Percentiles rank a stretch among this genome's conserved stretches.
Evolutionary conservation across 2,888 invertebrate genomes (phyloP).

Genomic region (Glomeris marginata): DNA sequence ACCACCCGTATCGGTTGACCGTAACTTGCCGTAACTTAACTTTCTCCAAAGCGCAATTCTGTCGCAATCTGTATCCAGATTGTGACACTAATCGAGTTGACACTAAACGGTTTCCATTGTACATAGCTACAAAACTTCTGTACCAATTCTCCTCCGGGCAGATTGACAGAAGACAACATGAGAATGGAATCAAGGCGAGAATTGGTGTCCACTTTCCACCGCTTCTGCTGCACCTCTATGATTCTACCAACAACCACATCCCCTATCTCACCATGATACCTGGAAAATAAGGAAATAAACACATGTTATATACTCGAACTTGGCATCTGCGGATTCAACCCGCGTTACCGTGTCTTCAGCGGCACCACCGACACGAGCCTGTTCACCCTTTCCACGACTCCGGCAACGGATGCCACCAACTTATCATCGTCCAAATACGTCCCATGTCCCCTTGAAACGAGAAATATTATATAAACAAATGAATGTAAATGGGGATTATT

Average conservation of each 20-base stretch:
- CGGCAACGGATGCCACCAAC: conserved; percentile 84
- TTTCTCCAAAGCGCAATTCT: too few relatives aligned
- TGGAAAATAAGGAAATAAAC: conserved; percentile 17
- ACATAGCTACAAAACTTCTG: too few relatives aligned
- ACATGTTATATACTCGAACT: neutral
- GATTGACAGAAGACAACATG: conserved; percentile 79
- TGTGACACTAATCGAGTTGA: too few relatives aligned
- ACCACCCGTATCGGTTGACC: too few relatives aligned
- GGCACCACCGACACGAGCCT: conserved; percentile 84
- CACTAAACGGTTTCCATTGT: too few relatives aligned
- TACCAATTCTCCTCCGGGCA: conserved; percentile 92
- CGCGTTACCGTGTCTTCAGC: conserved; percentile 65
- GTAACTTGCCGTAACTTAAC: too few relatives aligned
- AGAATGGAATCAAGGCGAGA: conserved; percentile 70
- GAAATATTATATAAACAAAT: too few relatives aligned
- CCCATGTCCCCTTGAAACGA: conserved; percentile 77
- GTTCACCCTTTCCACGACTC: conserved; percentile 84
- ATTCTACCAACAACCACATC: conserved; percentile 94
- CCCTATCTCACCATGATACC: conserved; percentile 62
- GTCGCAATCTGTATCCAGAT: too few relatives aligned
- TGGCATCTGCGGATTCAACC: neutral
- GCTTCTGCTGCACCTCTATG: conserved; percentile 78
- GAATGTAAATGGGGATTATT: neutral
- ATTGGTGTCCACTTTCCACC: conserved; percentile 93
- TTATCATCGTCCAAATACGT: conserved; percentile 67